A percentile compares a stretch with the other conserved stretches of the same genome.
These are phyloP conservation scores for Rotaria magnacalcarata DNA, from an alignment of 2,888 invertebrate species.

Conservation along the genomic window DNA sequence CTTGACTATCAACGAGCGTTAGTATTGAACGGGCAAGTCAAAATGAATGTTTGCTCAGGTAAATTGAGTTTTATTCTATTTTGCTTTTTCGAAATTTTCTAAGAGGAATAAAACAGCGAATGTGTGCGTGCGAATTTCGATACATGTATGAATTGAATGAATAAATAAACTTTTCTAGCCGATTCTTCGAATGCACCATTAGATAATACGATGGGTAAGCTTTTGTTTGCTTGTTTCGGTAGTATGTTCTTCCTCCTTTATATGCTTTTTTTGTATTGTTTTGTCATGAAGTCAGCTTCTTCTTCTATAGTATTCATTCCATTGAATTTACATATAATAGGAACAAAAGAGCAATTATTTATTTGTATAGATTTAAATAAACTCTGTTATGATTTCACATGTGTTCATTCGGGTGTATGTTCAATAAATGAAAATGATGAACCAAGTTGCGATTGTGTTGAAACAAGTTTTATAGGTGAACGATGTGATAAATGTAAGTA, in stretches of 20 bases:
- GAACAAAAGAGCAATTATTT: background rate
- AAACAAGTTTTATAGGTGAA: slow-evolving; percentile 21
- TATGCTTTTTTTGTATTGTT: no score
- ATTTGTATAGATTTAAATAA: slow-evolving; percentile 5
- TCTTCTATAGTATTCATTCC: background rate
- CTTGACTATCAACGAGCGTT: background rate
- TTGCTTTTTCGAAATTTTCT: background rate
- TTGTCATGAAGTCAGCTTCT: background rate
- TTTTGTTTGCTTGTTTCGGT: background rate
- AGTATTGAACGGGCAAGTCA: background rate
- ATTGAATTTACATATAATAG: no score
- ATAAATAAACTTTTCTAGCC: background rate
- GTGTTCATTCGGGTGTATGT: background rate
- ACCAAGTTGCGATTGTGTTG: background rate
- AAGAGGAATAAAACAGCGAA: no score
- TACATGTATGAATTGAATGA: background rate
- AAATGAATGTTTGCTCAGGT: slow-evolving; percentile 36
- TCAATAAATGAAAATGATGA: background rate
- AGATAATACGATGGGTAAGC: background rate
- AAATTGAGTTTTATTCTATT: background rate
- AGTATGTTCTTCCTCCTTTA: no score
- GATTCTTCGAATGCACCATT: background rate
- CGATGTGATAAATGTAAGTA: slow-evolving; percentile 18
- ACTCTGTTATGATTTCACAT: slow-evolving; percentile 37
- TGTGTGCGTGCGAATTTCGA: no score